Conservation (phyloP, 2,888 invertebrate genomes). For the Athalia cordata region DNA sequence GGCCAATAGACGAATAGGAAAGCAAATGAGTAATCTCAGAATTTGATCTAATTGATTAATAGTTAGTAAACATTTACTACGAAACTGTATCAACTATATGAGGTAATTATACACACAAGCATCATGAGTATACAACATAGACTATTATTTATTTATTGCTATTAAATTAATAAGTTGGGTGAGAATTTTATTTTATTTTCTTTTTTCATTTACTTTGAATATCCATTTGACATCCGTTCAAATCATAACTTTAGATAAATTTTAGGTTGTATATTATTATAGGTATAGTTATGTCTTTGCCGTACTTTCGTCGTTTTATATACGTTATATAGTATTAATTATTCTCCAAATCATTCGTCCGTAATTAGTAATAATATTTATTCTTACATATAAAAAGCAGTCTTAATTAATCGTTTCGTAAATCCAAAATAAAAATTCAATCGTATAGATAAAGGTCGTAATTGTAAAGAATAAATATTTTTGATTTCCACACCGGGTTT, state of each 20-base stretch:
- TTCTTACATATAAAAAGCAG: slow-evolving; percentile 7
- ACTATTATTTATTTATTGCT: slow-evolving; percentile 30
- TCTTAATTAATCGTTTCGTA: slow-evolving; percentile 36
- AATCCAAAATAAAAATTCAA: slow-evolving; percentile 2
- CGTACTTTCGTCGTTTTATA: too few species aligned
- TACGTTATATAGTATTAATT: background rate
- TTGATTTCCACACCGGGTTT: background rate
- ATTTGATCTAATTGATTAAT: slow-evolving; percentile 39
- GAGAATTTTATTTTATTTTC: background rate
- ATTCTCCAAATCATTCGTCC: slow-evolving; percentile 22
- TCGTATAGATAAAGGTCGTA: background rate
- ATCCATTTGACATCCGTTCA: too few species aligned
- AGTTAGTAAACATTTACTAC: slow-evolving; percentile 23
- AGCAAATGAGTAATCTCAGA: slow-evolving; percentile 39
- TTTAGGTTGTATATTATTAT: background rate
- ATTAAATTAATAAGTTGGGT: slow-evolving; percentile 19
- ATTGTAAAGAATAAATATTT: background rate
- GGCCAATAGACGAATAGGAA: slow-evolving; percentile 54
- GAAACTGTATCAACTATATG: slow-evolving; percentile 18
- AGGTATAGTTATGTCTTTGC: background rate
- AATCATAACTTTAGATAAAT: background rate
- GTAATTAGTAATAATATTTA: slow-evolving; percentile 11
- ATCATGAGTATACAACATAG: slow-evolving; percentile 7
- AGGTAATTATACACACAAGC: slow-evolving; percentile 29
- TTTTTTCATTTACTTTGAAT: too few species aligned